Conservation (phyloP, 2,113 vertebrate species). For the Grammatotria lemairii region DNA sequence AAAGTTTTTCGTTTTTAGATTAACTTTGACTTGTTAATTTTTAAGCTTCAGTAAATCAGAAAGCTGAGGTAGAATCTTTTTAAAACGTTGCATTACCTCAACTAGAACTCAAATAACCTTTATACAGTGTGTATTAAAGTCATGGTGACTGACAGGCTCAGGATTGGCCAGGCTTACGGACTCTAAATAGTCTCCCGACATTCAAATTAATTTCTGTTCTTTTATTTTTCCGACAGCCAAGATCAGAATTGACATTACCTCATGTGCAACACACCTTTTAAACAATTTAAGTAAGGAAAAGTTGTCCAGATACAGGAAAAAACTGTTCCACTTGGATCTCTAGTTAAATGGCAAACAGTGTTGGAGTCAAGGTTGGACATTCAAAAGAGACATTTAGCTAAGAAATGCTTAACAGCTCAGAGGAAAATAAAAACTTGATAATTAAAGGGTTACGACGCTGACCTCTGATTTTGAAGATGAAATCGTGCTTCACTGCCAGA, state of each 20-base stretch:
- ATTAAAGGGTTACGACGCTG: neutral
- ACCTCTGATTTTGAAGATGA: neutral
- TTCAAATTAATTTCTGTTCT: neutral
- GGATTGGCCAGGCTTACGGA: neutral
- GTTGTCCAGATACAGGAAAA: neutral
- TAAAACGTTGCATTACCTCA: rapidly evolving
- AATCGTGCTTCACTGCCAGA: neutral
- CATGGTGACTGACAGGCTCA: neutral
- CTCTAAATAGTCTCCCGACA: neutral
- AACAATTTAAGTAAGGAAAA: neutral
- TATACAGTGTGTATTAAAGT: neutral
- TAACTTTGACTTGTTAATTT: neutral
- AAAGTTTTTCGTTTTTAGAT: neutral
- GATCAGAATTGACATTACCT: neutral
- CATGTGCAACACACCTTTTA: neutral
- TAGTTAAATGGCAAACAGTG: neutral
- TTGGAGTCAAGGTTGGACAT: neutral
- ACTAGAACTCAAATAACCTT: neutral
- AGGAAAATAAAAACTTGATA: neutral
- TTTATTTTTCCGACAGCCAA: neutral
- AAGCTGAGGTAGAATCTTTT: neutral
- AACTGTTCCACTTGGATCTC: neutral
- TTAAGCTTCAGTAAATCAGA: neutral
- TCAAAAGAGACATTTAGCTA: neutral
- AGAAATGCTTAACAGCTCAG: neutral